phyloP scores from a whole-genome alignment of 2,797 vertebrate genomes.

The Myripristis jacobus region DNA sequence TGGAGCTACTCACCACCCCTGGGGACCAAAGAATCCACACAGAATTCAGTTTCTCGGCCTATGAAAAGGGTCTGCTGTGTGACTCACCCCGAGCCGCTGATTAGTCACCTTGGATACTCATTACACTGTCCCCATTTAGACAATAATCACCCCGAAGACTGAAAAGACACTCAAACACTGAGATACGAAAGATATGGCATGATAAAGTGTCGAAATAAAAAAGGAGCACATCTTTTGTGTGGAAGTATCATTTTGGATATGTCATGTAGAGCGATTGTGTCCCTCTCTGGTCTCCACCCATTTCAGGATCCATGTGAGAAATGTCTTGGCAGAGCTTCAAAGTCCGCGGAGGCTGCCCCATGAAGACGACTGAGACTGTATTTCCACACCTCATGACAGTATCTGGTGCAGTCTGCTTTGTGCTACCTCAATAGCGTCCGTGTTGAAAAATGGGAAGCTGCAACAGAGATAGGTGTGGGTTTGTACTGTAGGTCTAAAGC shows the following conservation, averaged over 20 bases:
- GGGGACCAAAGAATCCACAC: slow-evolving; percentile 43
- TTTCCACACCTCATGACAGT: slow-evolving; percentile 58
- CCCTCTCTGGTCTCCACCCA: slow-evolving; percentile 35
- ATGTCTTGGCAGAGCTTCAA: slow-evolving; percentile 65
- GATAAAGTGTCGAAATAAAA: slow-evolving; percentile 29
- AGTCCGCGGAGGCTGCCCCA: slow-evolving; percentile 35
- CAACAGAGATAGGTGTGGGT: slow-evolving; percentile 19
- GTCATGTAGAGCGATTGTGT: slow-evolving; percentile 31
- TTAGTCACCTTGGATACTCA: slow-evolving; percentile 72
- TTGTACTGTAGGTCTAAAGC: background rate
- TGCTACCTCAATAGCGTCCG: slow-evolving; percentile 37
- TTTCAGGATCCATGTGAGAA: slow-evolving; percentile 57
- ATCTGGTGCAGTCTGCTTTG: slow-evolving; percentile 49
- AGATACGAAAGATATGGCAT: slow-evolving; percentile 37
- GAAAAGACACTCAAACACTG: slow-evolving; percentile 10
- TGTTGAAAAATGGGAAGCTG: slow-evolving; percentile 48
- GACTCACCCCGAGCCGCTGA: slow-evolving; percentile 50
- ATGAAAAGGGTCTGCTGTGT: slow-evolving; percentile 44
- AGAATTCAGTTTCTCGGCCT: slow-evolving; percentile 31
- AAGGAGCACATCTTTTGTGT: slow-evolving; percentile 33
- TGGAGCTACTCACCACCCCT: slow-evolving; percentile 68
- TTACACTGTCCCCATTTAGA: slow-evolving; percentile 51
- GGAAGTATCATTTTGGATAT: slow-evolving; percentile 42
- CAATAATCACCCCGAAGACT: slow-evolving; percentile 40
- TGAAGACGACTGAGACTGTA: slow-evolving; percentile 36